Evolutionary conservation across 1,140 invertebrate genomes (phyloP), one percentile per base, ranked within the genome.

Genomic region (Hermatobates lingyangjiaoensis): DNA sequence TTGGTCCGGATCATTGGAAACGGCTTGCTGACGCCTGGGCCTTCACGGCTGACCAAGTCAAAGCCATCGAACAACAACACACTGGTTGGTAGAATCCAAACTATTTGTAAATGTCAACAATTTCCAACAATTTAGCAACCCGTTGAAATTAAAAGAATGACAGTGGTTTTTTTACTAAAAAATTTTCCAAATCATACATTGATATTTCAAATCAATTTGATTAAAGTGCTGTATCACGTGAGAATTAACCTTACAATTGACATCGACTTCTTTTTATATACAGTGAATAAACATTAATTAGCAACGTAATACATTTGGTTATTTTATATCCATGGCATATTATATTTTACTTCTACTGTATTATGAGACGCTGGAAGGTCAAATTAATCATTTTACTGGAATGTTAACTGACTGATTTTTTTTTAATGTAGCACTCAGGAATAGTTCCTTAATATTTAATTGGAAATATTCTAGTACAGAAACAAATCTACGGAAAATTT

Each of bases 11-110:
- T 1, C 80, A 84, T 59, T 84, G 81, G 81, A 81, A 80, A 61
- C 72, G 71, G 54, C 66, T 84, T 18, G 80, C 80, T 2, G 61
- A 71, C 20, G 71, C 80, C 54, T 83, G 80, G 79, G 72, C 75
- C 27, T 83, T 84, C 61, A 80, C 77, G 0, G 70, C 76, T 40
- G 79, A 82, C 39, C 80, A 83, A 60, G 77, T 83, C 34, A 70
- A 70, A 56, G 78, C 80, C 14, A 81, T 84, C 54, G 79, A 83
- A 63, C 79, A 83, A 62, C 79, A 84, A 59, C 81, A 82, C 57
- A 80, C 77, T 53, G 79, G 79, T 81, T 67, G 62, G 5, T 45
- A n/a, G 48, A 46, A 54, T 23, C 46, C 3, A 23, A 3, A 39
- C 20, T 34, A 18, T 14, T 20, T 10, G 10, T 14, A 12, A 10